These are phyloP conservation scores for Solenopsis invicta DNA, from an alignment of 1,140 invertebrate genomes.

Conservation along the genomic window DNA sequence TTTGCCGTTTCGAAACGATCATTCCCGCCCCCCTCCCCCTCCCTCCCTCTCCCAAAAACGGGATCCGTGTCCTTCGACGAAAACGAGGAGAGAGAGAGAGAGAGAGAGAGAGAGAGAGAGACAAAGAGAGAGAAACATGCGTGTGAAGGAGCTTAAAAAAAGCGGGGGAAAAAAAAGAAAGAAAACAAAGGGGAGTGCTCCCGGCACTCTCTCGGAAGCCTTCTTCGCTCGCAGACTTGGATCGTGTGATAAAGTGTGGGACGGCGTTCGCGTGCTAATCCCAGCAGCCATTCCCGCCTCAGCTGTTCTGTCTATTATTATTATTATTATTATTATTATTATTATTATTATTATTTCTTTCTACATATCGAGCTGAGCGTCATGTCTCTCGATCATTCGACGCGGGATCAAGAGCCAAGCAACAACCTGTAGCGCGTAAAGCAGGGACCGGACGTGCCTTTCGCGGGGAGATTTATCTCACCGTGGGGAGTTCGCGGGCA, in stretches of 20 bases:
- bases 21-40: too few species aligned
- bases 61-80: neutral
- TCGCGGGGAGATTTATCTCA: neutral
- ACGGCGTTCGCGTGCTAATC: slow-evolving; percentile 56
- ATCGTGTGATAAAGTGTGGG: slow-evolving; percentile 76
- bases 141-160: slow-evolving; percentile 55
- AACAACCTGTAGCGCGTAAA: neutral
- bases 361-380: neutral
- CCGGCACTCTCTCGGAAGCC: slow-evolving; percentile 62
- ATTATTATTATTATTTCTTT: neutral
- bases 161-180: too few species aligned
- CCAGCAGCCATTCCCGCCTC: neutral
- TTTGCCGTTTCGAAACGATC: neutral
- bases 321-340: neutral
- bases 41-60: neutral
- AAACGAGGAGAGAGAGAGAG: slow-evolving; percentile 2
- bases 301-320: neutral
- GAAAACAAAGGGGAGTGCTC: slow-evolving; percentile 14
- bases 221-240: slow-evolving; percentile 73
- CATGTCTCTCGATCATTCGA: neutral
- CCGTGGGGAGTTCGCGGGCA: neutral
- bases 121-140: neutral
- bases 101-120: neutral
- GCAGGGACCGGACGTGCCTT: slow-evolving; percentile 3
- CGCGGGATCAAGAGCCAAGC: neutral